A percentile compares a stretch with the other conserved stretches of the same genome.
These are phyloP conservation scores for Fregetta grallaria DNA, from an alignment of 2,113 vertebrate species.

Conservation along the genomic window DNA sequence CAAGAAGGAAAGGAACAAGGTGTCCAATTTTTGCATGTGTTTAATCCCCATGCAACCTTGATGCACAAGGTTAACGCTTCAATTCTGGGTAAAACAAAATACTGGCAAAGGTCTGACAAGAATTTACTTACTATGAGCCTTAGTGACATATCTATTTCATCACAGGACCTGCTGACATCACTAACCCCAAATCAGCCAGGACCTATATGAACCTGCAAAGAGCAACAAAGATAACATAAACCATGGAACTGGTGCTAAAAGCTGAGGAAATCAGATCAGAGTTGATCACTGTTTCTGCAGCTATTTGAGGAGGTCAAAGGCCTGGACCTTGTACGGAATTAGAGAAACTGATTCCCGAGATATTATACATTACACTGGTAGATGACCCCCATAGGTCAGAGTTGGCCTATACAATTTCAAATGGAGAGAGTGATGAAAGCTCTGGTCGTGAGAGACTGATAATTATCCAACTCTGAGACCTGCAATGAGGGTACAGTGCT, in stretches of 20 bases:
- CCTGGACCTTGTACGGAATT: background rate
- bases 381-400: background rate
- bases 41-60: background rate
- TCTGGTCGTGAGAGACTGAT: background rate
- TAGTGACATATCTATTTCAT: background rate
- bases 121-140: background rate
- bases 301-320: conserved; percentile 7
- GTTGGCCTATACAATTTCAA: background rate
- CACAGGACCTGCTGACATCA: background rate
- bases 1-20: background rate
- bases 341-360: background rate
- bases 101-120: background rate
- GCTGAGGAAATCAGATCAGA: conserved; percentile 7
- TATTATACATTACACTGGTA: background rate
- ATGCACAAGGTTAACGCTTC: background rate
- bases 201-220: background rate
- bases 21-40: background rate
- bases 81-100: background rate
- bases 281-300: background rate
- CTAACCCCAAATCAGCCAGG: background rate
- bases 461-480: background rate
- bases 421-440: background rate
- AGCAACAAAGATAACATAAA: background rate
- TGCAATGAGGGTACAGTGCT: background rate
- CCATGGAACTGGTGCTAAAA: background rate